Percentiles rank a stretch among this genome's conserved stretches.
Evolutionary conservation across 2,113 vertebrate species (phyloP).

Genomic region (Piprites chloris): DNA sequence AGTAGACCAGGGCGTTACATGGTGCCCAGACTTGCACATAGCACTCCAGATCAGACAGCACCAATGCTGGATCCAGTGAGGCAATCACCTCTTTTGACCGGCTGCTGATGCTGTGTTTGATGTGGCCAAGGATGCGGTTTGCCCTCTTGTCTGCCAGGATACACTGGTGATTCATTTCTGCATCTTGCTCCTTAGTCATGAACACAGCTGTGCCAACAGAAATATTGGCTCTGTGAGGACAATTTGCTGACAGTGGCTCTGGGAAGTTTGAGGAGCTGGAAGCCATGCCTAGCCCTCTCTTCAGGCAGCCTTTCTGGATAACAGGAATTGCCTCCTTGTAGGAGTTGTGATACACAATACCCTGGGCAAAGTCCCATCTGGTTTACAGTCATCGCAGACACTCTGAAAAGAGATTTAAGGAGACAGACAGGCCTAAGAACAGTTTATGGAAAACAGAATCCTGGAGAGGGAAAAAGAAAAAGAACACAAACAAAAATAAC

Average conservation of each 20-base stretch:
- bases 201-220: neutral
- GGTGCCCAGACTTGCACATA: neutral
- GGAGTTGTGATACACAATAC: neutral
- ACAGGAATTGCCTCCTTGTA: neutral
- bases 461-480: neutral
- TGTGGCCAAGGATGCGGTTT: neutral
- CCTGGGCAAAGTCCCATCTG: neutral
- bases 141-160: neutral
- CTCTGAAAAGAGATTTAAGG: neutral
- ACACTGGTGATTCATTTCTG: neutral
- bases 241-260: neutral
- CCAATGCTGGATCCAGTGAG: accelerated
- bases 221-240: accelerated
- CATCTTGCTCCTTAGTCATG: neutral
- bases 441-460: neutral
- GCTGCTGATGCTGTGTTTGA: neutral
- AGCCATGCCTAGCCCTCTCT: neutral
- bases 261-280: neutral
- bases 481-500: neutral
- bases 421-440: neutral
- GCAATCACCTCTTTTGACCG: neutral
- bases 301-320: neutral
- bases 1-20: neutral
- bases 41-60: neutral
- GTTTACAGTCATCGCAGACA: neutral